Conservation (phyloP, 2,797 vertebrate species). For the Mormyrops boulengeri region DNA sequence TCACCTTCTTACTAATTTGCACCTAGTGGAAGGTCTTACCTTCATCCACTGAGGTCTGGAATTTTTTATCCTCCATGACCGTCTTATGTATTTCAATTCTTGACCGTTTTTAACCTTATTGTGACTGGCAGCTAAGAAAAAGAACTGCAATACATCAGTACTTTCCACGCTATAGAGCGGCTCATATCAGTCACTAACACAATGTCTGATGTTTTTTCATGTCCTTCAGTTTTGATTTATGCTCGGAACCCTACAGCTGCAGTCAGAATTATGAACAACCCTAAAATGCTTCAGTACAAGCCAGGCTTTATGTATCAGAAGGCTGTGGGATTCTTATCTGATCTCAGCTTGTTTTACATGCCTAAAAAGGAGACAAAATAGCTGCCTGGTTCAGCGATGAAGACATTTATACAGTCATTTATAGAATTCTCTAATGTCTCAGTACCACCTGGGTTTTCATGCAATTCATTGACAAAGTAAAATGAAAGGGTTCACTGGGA, state of each 20-base stretch:
- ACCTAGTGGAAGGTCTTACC: neutral
- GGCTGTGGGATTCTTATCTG: neutral
- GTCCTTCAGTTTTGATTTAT: neutral
- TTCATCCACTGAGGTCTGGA: neutral
- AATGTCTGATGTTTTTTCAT: neutral
- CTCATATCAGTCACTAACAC: neutral
- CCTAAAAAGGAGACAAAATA: neutral
- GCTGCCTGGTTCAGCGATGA: neutral
- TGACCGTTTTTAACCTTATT: neutral
- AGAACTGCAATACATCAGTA: neutral
- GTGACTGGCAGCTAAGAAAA: neutral
- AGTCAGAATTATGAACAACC: neutral
- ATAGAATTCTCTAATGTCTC: neutral
- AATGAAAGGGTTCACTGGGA: neutral
- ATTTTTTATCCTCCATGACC: neutral
- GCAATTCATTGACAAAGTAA: neutral
- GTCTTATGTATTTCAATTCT: neutral
- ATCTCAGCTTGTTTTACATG: neutral
- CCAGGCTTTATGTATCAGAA: neutral
- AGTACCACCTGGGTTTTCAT: neutral
- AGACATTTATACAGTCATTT: neutral
- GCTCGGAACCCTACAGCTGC: neutral
- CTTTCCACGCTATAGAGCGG: neutral
- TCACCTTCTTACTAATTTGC: neutral
- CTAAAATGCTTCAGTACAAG: neutral